A percentile compares a stretch with the other conserved stretches of the same genome.
Conservation (phyloP, 2,888 invertebrate species). For the Hipparchia sbordonii region DNA sequence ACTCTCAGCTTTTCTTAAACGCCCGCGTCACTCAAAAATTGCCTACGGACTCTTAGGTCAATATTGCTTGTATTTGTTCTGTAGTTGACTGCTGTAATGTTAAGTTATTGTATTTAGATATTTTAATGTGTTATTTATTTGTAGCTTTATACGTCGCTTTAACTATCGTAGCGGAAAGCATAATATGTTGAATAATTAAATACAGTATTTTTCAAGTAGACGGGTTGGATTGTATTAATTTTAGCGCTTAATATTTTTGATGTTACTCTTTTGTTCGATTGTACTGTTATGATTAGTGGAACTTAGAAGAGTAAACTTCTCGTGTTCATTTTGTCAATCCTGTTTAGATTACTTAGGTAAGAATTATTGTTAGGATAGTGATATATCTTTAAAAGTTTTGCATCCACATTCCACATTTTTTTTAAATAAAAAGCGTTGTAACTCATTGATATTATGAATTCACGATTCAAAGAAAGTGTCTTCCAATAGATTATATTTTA, state of each 20-base stretch:
- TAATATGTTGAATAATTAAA: conserved; percentile 57
- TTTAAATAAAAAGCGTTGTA: conserved; percentile 28
- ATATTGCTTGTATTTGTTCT: conserved; percentile 59
- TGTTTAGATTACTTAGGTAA: conserved; percentile 46
- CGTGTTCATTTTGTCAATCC: conserved; percentile 62
- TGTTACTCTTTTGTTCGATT: conserved; percentile 38
- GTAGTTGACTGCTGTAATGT: conserved; percentile 78
- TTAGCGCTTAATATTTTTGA: conserved; percentile 58
- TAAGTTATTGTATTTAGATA: conserved; percentile 82
- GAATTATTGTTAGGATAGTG: conserved; percentile 42
- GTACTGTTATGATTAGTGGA: conserved; percentile 41
- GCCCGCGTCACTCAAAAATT: too few relatives aligned
- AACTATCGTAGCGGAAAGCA: conserved; percentile 63
- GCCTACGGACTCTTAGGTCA: too few relatives aligned
- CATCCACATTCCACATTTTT: conserved; percentile 62
- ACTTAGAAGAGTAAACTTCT: conserved; percentile 45
- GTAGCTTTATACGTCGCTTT: conserved; percentile 79
- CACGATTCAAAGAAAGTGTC: conserved; percentile 68
- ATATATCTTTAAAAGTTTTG: conserved; percentile 41
- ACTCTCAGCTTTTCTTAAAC: too few relatives aligned
- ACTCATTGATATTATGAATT: conserved; percentile 51
- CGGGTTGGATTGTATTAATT: conserved; percentile 67
- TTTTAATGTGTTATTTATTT: conserved; percentile 83
- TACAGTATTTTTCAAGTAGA: conserved; percentile 68
- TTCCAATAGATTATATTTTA: conserved; percentile 77